Base-by-base conservation (phyloP, 2,888 invertebrate species). In the Macrophya alboannulata region DNA sequence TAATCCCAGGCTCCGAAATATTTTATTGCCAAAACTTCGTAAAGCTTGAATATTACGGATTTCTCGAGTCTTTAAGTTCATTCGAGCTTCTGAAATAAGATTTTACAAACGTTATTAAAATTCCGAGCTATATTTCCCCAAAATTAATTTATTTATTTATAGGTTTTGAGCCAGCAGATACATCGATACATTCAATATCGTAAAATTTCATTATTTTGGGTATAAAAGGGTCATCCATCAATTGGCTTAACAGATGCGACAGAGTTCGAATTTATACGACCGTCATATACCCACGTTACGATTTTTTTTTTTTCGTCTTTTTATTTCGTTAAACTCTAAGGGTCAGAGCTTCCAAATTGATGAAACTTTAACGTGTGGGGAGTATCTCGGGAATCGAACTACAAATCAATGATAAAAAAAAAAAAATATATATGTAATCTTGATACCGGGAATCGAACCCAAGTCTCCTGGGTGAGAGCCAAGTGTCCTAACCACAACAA, bases 401-500 rank as follows among this genome's bases (percentile, higher is more conserved):
- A 12, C 25, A 21, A 12, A 48, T 37, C 4, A 17, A 48, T 79
- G 71, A 84, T 71, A 83, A 85, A 85, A 86, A 89, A 85, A 86
- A 89, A 91, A n/a, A n/a, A n/a, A n/a, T n/a, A n/a, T n/a, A n/a
- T n/a, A n/a, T n/a, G 92, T 91, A 92, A 89, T 88, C 94, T 95
- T 94, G 94, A 94, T 95, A 95, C 94, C 95, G 94, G 94, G 95
- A 95, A 95, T 95, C 95, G 95, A 95, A 95, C 95, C 95, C 95
- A 95, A 94, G 95, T 95, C 95, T 95, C 94, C 95, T 95, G 95
- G 95, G 95, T 95, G 95, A 95, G 93, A 95, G 95, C 95, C 95
- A 95, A 95, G 94, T 95, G 95, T 95, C 95, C 95, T 95, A 95
- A 94, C 95, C 95, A 95, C 94, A 95, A 95, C 94, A 95, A 5